Percentiles rank a stretch among this genome's conserved stretches.
Evolutionary conservation across 2,888 invertebrate species (phyloP).

Genomic region (Auanema sp.): DNA sequence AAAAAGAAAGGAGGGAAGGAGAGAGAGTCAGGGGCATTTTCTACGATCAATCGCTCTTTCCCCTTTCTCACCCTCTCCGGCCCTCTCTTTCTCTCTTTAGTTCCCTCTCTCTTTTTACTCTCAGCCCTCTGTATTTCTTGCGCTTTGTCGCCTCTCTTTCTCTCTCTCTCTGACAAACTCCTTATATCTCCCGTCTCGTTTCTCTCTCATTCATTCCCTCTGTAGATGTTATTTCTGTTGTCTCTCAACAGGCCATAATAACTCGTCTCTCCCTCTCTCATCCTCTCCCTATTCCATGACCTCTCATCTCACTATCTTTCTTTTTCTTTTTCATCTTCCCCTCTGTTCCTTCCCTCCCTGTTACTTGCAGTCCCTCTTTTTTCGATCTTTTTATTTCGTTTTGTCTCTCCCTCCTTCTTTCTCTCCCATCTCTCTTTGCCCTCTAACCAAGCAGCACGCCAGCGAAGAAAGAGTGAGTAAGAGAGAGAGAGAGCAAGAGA

Average conservation of each 20-base stretch:
- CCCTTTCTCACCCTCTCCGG: background rate
- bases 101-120: background rate
- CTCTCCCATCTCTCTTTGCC: conserved; percentile 4
- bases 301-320: conserved; percentile 3
- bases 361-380: background rate
- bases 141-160: background rate
- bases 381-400: background rate
- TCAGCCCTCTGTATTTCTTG: background rate
- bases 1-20: no score
- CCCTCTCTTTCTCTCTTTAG: background rate
- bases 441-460: background rate
- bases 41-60: background rate
- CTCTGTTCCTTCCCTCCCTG: conserved; percentile 6
- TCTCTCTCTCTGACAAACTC: background rate
- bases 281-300: background rate
- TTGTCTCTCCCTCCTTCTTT: conserved; percentile 7
- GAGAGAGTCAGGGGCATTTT: background rate
- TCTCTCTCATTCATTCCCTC: conserved; percentile 1
- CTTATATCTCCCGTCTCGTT: background rate
- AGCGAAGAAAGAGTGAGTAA: conserved; percentile 7
- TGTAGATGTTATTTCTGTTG: no score
- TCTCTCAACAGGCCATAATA: no score
- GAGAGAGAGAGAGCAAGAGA: conserved; percentile 3
- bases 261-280: conserved; percentile 1
- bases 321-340: conserved; percentile 1